These are phyloP conservation scores for Tromatobia lineatoria DNA, from an alignment of 2,888 invertebrate genomes.

Conservation along the genomic window DNA sequence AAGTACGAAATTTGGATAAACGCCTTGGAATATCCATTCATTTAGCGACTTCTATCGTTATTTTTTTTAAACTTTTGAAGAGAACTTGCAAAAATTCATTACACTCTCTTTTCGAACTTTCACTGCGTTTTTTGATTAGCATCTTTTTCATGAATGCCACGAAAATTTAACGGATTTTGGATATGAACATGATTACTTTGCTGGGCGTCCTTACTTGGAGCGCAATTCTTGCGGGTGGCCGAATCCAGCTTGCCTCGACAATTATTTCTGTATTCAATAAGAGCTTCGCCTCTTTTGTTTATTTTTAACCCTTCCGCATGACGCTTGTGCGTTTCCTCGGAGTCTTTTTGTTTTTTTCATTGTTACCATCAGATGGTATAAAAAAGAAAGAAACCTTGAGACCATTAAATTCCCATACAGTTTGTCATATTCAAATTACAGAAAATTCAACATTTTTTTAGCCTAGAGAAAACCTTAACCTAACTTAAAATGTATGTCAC, in stretches of 20 bases:
- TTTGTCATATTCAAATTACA: too few species aligned
- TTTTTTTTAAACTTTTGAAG: background rate
- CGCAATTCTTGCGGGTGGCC: slow-evolving; percentile 53
- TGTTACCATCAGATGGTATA: too few species aligned
- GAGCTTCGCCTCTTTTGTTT: slow-evolving; percentile 71
- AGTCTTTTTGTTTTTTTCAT: slow-evolving; percentile 20
- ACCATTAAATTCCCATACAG: too few species aligned
- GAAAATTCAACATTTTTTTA: too few species aligned
- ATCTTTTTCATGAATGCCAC: background rate
- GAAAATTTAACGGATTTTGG: background rate
- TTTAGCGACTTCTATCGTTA: background rate
- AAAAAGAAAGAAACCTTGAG: too few species aligned
- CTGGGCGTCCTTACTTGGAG: slow-evolving; percentile 29
- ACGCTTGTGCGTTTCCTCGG: slow-evolving; percentile 53
- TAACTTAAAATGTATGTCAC: too few species aligned
- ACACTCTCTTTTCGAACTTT: background rate
- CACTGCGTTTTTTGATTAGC: background rate
- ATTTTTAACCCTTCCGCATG: slow-evolving; percentile 71
- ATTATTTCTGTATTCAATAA: slow-evolving; percentile 73
- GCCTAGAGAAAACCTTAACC: too few species aligned
- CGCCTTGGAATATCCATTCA: background rate
- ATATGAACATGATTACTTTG: background rate
- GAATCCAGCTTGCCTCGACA: slow-evolving; percentile 63
- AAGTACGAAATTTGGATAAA: background rate
- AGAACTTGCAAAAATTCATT: background rate